phyloP scores from a whole-genome alignment of 2,113 vertebrate species.

The Perca schrenkii region DNA sequence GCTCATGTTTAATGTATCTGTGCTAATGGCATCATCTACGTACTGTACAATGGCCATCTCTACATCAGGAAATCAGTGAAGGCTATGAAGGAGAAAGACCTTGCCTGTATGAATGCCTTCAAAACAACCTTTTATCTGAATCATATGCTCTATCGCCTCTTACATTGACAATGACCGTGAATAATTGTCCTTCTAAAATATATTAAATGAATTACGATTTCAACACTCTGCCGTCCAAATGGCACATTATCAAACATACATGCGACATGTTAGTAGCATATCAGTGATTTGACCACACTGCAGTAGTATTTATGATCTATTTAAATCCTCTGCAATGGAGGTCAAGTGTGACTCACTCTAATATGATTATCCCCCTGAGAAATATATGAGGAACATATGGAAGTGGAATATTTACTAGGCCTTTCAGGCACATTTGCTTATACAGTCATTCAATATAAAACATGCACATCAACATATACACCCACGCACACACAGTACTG shows the following conservation, averaged over 20 bases:
- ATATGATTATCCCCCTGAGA: conserved; percentile 68
- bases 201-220: conserved; percentile 38
- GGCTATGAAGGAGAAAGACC: conserved; percentile 42
- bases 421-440: conserved; percentile 56
- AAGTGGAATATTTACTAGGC: conserved; percentile 54
- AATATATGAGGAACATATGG: conserved; percentile 59
- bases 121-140: conserved; percentile 62
- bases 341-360: conserved; percentile 74
- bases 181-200: conserved; percentile 44
- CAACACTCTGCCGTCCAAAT: conserved; percentile 16
- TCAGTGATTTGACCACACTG: conserved; percentile 44
- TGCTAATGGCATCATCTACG: conserved; percentile 76
- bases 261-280: conserved; percentile 23
- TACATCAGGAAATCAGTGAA: conserved; percentile 60
- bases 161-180: conserved; percentile 41
- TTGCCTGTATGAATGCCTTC: conserved; percentile 59
- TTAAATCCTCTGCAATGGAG: conserved; percentile 60
- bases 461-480: conserved; percentile 38
- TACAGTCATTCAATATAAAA: conserved; percentile 46
- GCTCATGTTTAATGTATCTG: conserved; percentile 84
- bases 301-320: conserved; percentile 61
- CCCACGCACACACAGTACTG: conserved; percentile 33
- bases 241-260: conserved; percentile 39
- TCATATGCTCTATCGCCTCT: conserved; percentile 42
- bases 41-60: conserved; percentile 67